Percentiles rank a stretch among this genome's conserved stretches.
These are phyloP conservation scores for Lethrus apterus DNA, from an alignment of 1,140 invertebrate genomes.

Conservation along the genomic window DNA sequence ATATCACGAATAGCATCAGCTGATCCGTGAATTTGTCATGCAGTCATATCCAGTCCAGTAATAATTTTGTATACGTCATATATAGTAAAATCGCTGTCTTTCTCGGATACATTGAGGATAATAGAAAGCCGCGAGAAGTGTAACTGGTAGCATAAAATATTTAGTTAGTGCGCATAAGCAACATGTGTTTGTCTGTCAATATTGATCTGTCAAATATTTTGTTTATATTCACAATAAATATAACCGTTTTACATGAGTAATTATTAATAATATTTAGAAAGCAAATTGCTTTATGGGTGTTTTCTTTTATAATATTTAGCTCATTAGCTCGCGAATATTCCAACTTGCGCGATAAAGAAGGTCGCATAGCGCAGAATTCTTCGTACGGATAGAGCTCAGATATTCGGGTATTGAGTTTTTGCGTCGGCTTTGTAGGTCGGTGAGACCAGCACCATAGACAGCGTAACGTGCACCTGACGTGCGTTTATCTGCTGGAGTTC, in stretches of 20 bases:
- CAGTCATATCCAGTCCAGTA: background rate
- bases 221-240: too few species aligned
- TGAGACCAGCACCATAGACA: conserved; percentile 24
- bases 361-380: conserved; percentile 32
- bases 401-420: conserved; percentile 25
- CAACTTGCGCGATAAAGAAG: conserved; percentile 26
- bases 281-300: too few species aligned
- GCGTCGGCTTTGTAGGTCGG: conserved; percentile 20
- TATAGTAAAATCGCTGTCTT: background rate
- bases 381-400: conserved; percentile 24
- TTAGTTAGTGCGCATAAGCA: conserved; percentile 27
- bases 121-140: background rate
- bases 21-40: conserved; percentile 6
- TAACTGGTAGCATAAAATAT: conserved; percentile 8
- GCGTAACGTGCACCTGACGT: conserved; percentile 11
- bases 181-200: conserved; percentile 30
- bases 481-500: conserved; percentile 24
- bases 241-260: too few species aligned
- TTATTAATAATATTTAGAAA: too few species aligned
- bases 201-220: conserved; percentile 30
- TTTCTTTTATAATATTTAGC: background rate
- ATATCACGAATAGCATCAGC: conserved; percentile 12
- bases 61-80: background rate
- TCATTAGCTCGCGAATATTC: background rate
- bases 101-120: background rate